Percentiles rank a stretch among this genome's conserved stretches.
phyloP scores from a whole-genome alignment of 1,140 invertebrate genomes.

The Papilio helenus region DNA sequence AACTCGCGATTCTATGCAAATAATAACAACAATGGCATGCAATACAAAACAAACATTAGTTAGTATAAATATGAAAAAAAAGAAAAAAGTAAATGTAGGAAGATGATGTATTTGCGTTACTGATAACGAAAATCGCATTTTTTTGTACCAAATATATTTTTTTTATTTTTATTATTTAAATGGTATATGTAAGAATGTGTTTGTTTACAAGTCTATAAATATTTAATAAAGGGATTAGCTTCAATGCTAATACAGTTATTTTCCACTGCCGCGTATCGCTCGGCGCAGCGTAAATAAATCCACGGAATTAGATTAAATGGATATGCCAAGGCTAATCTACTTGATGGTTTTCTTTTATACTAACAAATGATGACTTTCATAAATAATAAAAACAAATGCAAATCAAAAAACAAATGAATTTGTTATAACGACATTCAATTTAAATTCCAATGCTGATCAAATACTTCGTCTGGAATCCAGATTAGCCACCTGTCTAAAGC shows the following conservation, averaged over 20 bases:
- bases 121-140: too few species aligned
- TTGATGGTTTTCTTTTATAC: conserved; percentile 25
- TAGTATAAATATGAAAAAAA: background rate
- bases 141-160: too few species aligned
- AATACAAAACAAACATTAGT: background rate
- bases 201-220: background rate
- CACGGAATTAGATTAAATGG: conserved; percentile 25
- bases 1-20: background rate
- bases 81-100: too few species aligned
- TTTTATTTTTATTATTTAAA: too few species aligned
- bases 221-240: conserved; percentile 17
- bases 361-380: background rate
- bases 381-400: background rate
- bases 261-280: background rate
- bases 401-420: background rate
- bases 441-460: background rate
- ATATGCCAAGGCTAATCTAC: conserved; percentile 18
- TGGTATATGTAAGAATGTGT: too few species aligned
- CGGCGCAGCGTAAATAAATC: conserved; percentile 22
- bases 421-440: background rate
- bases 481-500: background rate
- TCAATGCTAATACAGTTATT: conserved; percentile 18
- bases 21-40: background rate
- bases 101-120: too few species aligned
- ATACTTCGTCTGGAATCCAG: background rate